Base-by-base conservation (phyloP, 2,888 invertebrate genomes). In the Minunthozetes semirufus region DNA sequence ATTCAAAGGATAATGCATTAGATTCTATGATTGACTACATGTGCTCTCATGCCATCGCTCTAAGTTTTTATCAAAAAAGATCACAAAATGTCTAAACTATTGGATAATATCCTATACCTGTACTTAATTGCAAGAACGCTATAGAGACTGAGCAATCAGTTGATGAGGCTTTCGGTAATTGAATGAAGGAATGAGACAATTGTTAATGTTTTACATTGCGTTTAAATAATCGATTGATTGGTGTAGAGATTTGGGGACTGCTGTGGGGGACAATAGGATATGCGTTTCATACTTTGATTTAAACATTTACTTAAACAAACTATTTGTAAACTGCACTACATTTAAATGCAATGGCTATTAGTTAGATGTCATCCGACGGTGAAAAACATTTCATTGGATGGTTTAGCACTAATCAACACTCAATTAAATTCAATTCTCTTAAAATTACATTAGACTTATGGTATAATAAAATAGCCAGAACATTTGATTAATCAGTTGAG, bases 141-240 rank as follows among this genome's bases (percentile, higher is more conserved):
- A 70, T 48, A 25, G 42, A 25, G 42, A 38, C 13, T 70, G 70
- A 70, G 48, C 70, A 70, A 70, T 70, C 70, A 70, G 70, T 48
- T 70, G 70, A 70, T 70, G 70, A 48, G 70, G 25, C 70, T 70
- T 70, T 70, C 46, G 38, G 48, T 70, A 70, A 48, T 29, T 70
- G 46, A 61, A 61, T 70, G 46, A 61, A 61, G 19, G 61, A 70
- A 48, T 70, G 48, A 66, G 33, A 59, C 25, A 19, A 70, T 46
- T 70, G 38, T 46, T 46, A 46, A 70, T 70, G 42, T 27, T 59
- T 59, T 59, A 9, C 15, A 11, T 29, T 59, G 48, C 15, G 61
- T 27, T 25, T 27, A 38, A 48, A 19, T 17, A 13, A 61, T 61
- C 22, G 25, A 15, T 42, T n/a, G 27, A 25, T 25, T 25, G 46